Conservation (phyloP, 2,797 vertebrate genomes). For the Meda fulgida region DNA sequence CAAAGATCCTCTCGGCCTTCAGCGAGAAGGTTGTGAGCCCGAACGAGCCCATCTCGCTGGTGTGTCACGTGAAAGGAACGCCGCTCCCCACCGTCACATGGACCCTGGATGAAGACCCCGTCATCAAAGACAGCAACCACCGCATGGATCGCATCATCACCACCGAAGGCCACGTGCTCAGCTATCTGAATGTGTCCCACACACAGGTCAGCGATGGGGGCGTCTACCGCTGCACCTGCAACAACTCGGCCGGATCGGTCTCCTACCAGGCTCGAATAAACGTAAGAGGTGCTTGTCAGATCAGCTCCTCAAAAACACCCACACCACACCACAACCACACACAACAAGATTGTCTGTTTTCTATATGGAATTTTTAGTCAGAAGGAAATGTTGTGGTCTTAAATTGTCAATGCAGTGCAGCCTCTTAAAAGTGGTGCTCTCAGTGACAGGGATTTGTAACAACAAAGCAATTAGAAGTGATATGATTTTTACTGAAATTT, state of each 20-base stretch:
- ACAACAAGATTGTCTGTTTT: constrained; percentile 58
- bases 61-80: constrained; percentile 96
- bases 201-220: constrained; percentile 96
- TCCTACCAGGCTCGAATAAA: constrained; percentile 99
- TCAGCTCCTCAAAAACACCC: constrained; percentile 88
- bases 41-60: constrained; percentile 91
- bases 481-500: not conserved
- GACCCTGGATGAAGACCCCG: constrained; percentile 95
- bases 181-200: constrained; percentile 96
- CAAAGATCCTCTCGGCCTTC: constrained; percentile 97
- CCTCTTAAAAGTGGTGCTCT: not conserved
- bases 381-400: not conserved
- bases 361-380: not conserved
- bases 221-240: constrained; percentile 96
- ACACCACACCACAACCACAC: constrained; percentile 64
- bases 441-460: not conserved
- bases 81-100: constrained; percentile 92
- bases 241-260: constrained; percentile 98
- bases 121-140: constrained; percentile 92
- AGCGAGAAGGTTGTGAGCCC: constrained; percentile 98
- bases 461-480: not conserved
- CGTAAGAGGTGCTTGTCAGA: constrained; percentile 99
- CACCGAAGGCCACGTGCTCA: constrained; percentile 92
- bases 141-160: constrained; percentile 94
- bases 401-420: not conserved